Conservation (phyloP, 37 sponge, comb jelly and placozoan genomes). For the Haliclona indistincta region DNA sequence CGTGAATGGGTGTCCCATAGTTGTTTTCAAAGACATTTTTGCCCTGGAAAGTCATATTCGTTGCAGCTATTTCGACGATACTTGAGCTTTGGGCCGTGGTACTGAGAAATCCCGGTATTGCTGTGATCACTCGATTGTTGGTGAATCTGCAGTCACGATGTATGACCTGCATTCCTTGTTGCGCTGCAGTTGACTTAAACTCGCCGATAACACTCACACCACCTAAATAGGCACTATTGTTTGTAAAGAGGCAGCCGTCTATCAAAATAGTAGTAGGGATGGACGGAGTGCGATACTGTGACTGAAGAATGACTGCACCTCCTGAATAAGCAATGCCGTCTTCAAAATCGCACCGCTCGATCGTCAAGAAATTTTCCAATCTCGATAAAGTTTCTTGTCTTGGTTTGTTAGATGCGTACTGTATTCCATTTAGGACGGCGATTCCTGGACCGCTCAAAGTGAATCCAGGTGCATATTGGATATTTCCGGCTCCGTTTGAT, state of each 20-base stretch:
- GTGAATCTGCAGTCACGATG: slow-evolving; percentile 4
- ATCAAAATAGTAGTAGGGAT: background rate
- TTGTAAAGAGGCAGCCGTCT: slow-evolving; percentile 23
- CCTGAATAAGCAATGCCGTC: slow-evolving; percentile 4
- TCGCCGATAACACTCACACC: slow-evolving; percentile 23
- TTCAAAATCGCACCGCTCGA: slow-evolving; percentile 1
- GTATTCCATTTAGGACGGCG: background rate
- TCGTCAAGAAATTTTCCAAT: background rate
- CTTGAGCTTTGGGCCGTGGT: slow-evolving; percentile 1
- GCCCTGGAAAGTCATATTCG: slow-evolving; percentile 38
- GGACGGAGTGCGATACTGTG: slow-evolving; percentile 1
- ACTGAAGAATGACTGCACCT: slow-evolving; percentile 12
- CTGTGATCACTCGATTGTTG: slow-evolving; percentile 10
- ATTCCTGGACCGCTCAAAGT: background rate
- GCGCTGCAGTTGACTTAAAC: slow-evolving; percentile 4
- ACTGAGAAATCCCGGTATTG: background rate
- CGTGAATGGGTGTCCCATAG: slow-evolving; percentile 24
- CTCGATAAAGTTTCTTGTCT: background rate
- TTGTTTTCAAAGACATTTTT: slow-evolving; percentile 18
- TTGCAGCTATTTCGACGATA: background rate
- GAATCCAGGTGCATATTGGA: too few species aligned
- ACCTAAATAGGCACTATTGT: slow-evolving; percentile 24
- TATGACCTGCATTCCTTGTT: slow-evolving; percentile 24
- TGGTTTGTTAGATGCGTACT: background rate
- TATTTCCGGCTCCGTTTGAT: slow-evolving; percentile 11